These are phyloP conservation scores for Upupa epops DNA, from an alignment of 2,113 vertebrate genomes.

Conservation along the genomic window DNA sequence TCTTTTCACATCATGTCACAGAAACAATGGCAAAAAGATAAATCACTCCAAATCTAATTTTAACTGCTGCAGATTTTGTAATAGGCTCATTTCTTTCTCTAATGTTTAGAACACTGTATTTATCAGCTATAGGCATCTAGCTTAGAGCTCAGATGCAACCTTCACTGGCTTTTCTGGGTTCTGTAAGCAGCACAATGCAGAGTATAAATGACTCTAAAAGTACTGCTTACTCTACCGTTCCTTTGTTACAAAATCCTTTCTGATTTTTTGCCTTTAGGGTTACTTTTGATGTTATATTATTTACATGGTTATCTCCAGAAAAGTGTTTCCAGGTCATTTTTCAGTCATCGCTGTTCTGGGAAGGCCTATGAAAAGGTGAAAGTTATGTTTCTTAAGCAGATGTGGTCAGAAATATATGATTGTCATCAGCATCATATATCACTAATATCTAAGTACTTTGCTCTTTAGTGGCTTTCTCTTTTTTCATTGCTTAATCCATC, in stretches of 20 bases:
- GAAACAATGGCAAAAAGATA: conserved; percentile 33
- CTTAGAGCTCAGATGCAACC: not conserved
- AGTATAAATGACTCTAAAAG: not conserved
- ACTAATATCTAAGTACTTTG: not conserved
- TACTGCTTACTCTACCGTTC: conserved; percentile 41
- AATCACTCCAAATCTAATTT: conserved; percentile 1
- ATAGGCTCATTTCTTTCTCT: not conserved
- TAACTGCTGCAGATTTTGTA: not conserved
- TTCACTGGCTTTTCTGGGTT: not conserved
- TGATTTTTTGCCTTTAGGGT: conserved; percentile 22
- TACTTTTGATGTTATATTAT: conserved; percentile 49
- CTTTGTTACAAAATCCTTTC: conserved; percentile 24
- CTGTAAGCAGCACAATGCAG: not conserved
- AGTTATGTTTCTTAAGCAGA: not conserved
- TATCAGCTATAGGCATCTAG: not conserved
- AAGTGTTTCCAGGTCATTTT: conserved; percentile 25
- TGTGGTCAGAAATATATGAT: not conserved
- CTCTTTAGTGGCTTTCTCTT: not conserved
- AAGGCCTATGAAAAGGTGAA: not conserved
- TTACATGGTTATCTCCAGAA: conserved; percentile 51
- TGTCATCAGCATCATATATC: not conserved
- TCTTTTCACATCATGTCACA: conserved; percentile 5
- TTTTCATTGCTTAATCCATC: conserved; percentile 1
- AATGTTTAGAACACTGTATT: not conserved
- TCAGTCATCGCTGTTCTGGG: not conserved